Evolutionary conservation across 2,888 invertebrate genomes (phyloP), one percentile per base, ranked within the genome.

Genomic region (Linyphia triangularis): DNA sequence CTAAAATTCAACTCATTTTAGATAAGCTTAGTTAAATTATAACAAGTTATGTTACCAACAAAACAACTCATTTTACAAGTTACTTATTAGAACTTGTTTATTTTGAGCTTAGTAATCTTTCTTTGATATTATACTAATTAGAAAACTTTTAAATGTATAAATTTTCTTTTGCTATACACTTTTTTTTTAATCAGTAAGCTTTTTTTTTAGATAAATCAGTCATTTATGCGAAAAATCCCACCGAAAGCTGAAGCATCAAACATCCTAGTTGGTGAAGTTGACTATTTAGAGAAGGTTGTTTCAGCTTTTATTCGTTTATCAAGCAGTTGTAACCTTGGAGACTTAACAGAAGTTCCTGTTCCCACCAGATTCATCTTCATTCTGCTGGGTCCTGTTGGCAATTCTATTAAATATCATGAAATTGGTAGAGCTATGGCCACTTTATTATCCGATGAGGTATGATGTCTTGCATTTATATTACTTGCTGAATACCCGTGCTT

Each of bases 371-470:
- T 93, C 90, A 90, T 93, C 51, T 93, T 92, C 91, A 89, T 93
- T 51, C 90, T 92, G 33, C 90, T 93, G 28, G 92, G 92, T n/a
- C 92, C 93, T 13, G 69, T 84, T 63, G 92, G 92, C 78, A 86
- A 89, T 88, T 22, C 70, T 24, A 77, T 90, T 10, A 90, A 90
- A 43, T 91, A 92, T 75, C 90, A 91, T 73, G 91, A 92, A 83
- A 92, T 93, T 72, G 93, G 93, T 5, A 90, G 93, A 22, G 92
- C 92, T n/a, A 91, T 93, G 91, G 93, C 92, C 30, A 92, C 92
- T 0, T 90, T 93, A 19, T 90, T 93, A 69, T 91, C 92, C 33
- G 93, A 93, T 91, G 92, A 93, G 84, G 92, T 93, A 72, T 59
- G 28, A 9, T 33, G 4, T 33, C 9, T n/a, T n/a, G n/a, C n/a